A percentile compares a stretch with the other conserved stretches of the same genome.
Evolutionary conservation across 2,888 invertebrate species (phyloP).

Genomic region (Trichogramma dendrolimi): DNA sequence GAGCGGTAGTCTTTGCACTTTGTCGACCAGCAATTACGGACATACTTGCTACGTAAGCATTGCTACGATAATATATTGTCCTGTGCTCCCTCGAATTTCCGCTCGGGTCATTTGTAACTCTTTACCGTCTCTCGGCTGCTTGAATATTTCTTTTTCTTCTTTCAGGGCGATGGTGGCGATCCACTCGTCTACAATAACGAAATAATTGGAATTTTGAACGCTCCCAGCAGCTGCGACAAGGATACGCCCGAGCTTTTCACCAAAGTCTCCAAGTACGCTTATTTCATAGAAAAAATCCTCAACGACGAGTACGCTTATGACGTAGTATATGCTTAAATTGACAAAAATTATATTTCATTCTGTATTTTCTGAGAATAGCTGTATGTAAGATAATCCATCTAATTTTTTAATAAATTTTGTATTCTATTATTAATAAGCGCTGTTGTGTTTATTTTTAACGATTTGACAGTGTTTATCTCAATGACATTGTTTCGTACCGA

Average conservation of each 20-base stretch:
- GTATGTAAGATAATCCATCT: no score
- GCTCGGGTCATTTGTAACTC: background rate
- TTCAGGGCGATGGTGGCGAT: conserved; percentile 11
- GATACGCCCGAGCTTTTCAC: conserved; percentile 7
- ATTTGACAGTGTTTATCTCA: no score
- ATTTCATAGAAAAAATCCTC: conserved; percentile 4
- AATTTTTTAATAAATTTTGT: no score
- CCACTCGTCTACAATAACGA: conserved; percentile 2
- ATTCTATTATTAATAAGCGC: no score
- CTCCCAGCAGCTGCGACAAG: background rate
- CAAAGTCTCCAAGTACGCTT: conserved; percentile 3
- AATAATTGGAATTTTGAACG: conserved; percentile 10
- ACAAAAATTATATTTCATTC: no score
- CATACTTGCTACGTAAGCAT: conserved; percentile 8
- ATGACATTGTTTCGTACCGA: no score
- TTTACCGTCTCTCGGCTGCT: no score
- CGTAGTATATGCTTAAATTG: background rate
- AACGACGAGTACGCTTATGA: background rate
- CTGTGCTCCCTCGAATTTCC: no score
- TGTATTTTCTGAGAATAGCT: no score
- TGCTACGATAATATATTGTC: no score
- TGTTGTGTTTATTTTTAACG: no score
- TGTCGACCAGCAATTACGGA: background rate
- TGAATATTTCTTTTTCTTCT: background rate
- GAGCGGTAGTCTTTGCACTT: conserved; percentile 6